These are phyloP conservation scores for Siniperca obscura DNA, from an alignment of 2,797 vertebrate species.

Conservation along the genomic window DNA sequence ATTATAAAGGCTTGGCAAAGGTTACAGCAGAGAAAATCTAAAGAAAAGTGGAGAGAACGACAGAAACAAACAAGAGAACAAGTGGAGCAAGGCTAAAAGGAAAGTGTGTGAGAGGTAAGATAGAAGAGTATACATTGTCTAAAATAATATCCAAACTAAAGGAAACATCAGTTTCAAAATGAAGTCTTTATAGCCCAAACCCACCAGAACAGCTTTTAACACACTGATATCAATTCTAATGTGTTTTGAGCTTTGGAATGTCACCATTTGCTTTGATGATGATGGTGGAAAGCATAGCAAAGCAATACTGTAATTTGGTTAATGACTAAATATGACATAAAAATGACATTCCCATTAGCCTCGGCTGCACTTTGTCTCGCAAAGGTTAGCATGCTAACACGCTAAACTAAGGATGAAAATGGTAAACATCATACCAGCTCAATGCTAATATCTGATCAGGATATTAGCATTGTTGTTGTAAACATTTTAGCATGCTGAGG, in stretches of 20 bases:
- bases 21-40: constrained; percentile 34
- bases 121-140: neutral
- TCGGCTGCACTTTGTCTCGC: neutral
- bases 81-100: neutral
- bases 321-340: no score
- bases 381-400: neutral
- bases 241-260: neutral
- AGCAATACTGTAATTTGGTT: no score
- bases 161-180: neutral
- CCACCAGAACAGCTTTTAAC: neutral
- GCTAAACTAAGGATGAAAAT: no score
- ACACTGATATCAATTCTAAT: neutral
- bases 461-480: neutral
- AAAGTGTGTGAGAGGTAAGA: neutral
- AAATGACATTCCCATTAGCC: neutral
- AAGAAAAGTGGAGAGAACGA: constrained; percentile 22
- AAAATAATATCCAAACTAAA: neutral
- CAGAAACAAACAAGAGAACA: neutral
- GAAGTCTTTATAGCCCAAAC: neutral
- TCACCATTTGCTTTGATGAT: constrained; percentile 2
- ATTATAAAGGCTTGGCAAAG: constrained; percentile 55
- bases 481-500: neutral
- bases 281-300: neutral
- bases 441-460: neutral
- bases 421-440: no score